Percentiles rank a stretch among this genome's conserved stretches.
These are phyloP conservation scores for Acropora tenuis DNA, from an alignment of 64 coral and sea anemone species.

Conservation along the genomic window DNA sequence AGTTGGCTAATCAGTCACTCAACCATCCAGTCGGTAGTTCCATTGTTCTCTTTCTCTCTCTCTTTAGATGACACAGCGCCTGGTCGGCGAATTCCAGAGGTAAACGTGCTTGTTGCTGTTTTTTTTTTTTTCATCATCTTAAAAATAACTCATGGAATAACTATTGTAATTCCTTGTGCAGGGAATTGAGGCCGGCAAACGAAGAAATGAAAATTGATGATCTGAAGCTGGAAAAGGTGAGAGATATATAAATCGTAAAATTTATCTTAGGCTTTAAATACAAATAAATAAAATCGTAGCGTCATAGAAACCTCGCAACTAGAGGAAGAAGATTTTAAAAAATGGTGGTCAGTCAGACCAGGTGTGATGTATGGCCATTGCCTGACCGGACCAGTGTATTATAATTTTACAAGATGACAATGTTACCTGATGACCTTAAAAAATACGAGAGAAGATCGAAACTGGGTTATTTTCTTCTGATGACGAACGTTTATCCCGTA, in stretches of 20 bases:
- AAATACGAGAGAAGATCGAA: no score
- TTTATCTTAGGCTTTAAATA: neutral
- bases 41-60: neutral
- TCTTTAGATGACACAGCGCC: neutral
- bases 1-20: no score
- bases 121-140: no score
- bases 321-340: no score
- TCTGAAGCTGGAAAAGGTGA: neutral
- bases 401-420: no score
- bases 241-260: neutral
- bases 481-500: no score
- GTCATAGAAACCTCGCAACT: neutral
- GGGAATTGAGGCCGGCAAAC: neutral
- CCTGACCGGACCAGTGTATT: no score
- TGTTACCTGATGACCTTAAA: no score
- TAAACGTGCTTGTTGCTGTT: neutral
- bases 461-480: no score
- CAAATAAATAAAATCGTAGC: neutral
- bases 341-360: no score
- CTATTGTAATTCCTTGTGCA: neutral
- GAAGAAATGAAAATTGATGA: neutral
- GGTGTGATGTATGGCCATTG: no score
- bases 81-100: neutral
- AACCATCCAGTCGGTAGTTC: neutral
- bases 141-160: no score